phyloP scores from a whole-genome alignment of 1,140 invertebrate genomes.

The Reticulitermes speratus region DNA sequence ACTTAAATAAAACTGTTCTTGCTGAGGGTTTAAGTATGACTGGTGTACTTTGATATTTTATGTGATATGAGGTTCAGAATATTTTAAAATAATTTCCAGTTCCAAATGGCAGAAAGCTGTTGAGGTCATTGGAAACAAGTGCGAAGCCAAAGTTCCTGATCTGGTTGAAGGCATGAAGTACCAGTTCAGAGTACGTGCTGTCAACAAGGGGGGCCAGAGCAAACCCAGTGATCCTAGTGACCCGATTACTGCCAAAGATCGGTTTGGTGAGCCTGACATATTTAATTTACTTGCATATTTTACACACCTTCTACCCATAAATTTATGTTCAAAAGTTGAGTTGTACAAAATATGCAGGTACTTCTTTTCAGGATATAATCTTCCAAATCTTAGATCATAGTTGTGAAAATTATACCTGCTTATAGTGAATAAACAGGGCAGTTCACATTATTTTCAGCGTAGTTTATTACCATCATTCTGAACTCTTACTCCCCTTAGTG shows the following conservation, averaged over 20 bases:
- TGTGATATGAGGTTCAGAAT: background rate
- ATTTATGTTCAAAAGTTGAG: background rate
- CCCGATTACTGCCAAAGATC: slow-evolving; percentile 77
- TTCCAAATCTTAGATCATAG: background rate
- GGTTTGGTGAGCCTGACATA: slow-evolving; percentile 61
- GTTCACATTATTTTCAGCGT: too few relatives aligned
- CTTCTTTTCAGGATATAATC: slow-evolving; percentile 19
- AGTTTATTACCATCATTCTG: too few relatives aligned
- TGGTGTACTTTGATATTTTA: too few relatives aligned
- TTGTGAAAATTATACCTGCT: background rate
- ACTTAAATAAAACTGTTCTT: too few relatives aligned
- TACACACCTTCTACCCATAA: slow-evolving; percentile 19
- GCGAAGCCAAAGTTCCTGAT: slow-evolving; percentile 81
- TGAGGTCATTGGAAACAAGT: slow-evolving; percentile 79
- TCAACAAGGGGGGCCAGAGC: slow-evolving; percentile 91
- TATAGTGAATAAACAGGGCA: too few relatives aligned
- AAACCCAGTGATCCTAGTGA: slow-evolving; percentile 87
- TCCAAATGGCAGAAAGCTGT: slow-evolving; percentile 89
- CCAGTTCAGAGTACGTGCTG: slow-evolving; percentile 93
- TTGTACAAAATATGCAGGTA: background rate
- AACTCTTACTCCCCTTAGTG: too few relatives aligned
- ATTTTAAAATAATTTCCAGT: slow-evolving; percentile 41
- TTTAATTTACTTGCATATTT: background rate
- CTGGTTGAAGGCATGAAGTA: slow-evolving; percentile 94
- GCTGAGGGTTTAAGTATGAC: too few relatives aligned